Evolutionary conservation across 2,888 invertebrate genomes (phyloP), one percentile per base, ranked within the genome.

Genomic region (Phoronis australis): DNA sequence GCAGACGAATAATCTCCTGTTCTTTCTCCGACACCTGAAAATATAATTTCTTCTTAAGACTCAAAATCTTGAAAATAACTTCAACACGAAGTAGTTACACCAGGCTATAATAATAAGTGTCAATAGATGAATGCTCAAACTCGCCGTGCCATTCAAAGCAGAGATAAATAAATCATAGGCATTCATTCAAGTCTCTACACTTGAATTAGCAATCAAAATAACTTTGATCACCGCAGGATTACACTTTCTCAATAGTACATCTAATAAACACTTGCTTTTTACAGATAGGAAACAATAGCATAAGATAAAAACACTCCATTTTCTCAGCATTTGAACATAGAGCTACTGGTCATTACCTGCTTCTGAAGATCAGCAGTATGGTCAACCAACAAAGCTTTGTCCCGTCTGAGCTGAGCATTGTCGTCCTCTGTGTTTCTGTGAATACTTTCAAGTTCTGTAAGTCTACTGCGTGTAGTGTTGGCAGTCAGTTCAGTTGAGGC

Each of bases 301-400:
- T 9, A 45, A 45, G 15, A 26, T 9, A 45, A 31, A 31, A 31
- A 31, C 31, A 12, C 9, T 15, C 31, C 31, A 9, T 31, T 31
- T 9, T 12, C 9, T 15, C 23, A n/a, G 6, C 47, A n/a, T n/a
- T 41, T 15, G 31, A 45, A 43, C 9, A 31, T 4, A 18, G 21
- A 45, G 23, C 12, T 22, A 41, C 21, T 4, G 2, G 31, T 43
- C 23, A 39, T 21, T 24, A 73, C 75, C 72, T 73, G 68, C 39
- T 59, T 63, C 55, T 74, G 72, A 4, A 75, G 55, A 22, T 72
- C 72, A 21, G 69, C 66, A 9, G 73, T 69, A 55, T 74, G 74
- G 47, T 74, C 73, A 1, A 73, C 69, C 26, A 75, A 60, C 25
- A 72, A 55, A 25, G 63, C 54, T 54, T 74, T 74, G 55, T 75